Evolutionary conservation across 2,797 vertebrate genomes (phyloP).

Genomic region (Alfaro cultratus): DNA sequence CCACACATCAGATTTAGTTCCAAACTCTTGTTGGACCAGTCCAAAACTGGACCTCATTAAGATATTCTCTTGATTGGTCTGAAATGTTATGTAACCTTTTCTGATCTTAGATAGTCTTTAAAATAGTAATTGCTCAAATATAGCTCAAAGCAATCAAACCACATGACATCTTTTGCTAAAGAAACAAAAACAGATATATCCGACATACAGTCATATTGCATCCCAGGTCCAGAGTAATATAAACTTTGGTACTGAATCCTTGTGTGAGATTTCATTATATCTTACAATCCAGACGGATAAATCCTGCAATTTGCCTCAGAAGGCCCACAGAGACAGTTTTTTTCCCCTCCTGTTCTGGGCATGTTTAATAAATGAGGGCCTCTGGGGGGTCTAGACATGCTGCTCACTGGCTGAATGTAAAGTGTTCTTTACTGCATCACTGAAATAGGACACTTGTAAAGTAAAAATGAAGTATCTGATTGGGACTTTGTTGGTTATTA

Average conservation of each 20-base stretch:
- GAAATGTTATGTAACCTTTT: background rate
- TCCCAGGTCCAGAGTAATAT: background rate
- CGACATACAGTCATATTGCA: background rate
- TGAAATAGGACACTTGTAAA: background rate
- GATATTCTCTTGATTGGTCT: background rate
- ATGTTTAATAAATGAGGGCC: background rate
- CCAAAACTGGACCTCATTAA: background rate
- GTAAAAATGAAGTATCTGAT: background rate
- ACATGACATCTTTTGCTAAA: background rate
- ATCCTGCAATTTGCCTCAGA: background rate
- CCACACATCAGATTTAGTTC: background rate
- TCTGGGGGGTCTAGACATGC: background rate
- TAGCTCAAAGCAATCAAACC: background rate
- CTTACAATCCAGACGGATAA: background rate
- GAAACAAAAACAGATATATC: background rate
- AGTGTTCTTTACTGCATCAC: background rate
- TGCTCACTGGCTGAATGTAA: conserved; percentile 1
- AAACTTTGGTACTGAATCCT: background rate
- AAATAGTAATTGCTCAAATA: background rate
- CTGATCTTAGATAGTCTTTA: background rate
- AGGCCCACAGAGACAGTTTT: background rate
- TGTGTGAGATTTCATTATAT: background rate
- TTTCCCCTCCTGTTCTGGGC: background rate
- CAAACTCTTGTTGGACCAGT: background rate
- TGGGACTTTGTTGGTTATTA: background rate